phyloP scores from a whole-genome alignment of 2,113 vertebrate species.

The Neodontobutis hainanensis region DNA sequence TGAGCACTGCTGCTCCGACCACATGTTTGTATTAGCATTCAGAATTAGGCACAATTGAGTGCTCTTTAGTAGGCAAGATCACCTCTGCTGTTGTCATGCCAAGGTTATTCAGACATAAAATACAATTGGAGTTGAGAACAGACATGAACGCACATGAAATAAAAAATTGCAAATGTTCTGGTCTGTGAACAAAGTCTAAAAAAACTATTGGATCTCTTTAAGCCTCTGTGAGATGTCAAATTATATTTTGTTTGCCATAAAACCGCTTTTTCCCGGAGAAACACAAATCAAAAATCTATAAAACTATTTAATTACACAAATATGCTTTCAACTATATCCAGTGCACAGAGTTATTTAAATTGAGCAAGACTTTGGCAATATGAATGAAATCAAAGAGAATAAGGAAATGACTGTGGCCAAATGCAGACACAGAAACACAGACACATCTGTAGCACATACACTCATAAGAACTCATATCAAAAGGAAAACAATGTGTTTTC shows the following conservation, averaged over 20 bases:
- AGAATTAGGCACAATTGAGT: conserved; percentile 78
- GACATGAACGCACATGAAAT: conserved; percentile 33
- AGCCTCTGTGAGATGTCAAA: neutral
- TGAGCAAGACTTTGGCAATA: neutral
- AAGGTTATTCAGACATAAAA: conserved; percentile 69
- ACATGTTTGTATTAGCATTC: conserved; percentile 70
- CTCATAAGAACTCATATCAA: neutral
- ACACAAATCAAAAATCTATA: neutral
- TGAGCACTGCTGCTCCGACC: conserved; percentile 44
- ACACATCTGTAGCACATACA: neutral
- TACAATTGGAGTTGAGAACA: conserved; percentile 51
- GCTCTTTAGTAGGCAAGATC: conserved; percentile 54
- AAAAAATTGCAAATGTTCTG: conserved; percentile 24
- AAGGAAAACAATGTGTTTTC: conserved; percentile 7
- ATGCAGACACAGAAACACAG: neutral
- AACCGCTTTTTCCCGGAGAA: neutral
- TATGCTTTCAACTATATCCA: conserved; percentile 3
- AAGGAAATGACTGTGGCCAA: conserved; percentile 15
- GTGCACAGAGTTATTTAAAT: neutral
- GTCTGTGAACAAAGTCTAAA: neutral
- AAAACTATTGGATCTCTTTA: neutral
- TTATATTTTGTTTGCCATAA: neutral
- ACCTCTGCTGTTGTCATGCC: conserved; percentile 69
- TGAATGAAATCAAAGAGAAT: neutral
- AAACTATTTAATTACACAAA: conserved; percentile 9